These are phyloP conservation scores for Pachypsylla venusta DNA, from an alignment of 1,140 invertebrate species.

Conservation along the genomic window DNA sequence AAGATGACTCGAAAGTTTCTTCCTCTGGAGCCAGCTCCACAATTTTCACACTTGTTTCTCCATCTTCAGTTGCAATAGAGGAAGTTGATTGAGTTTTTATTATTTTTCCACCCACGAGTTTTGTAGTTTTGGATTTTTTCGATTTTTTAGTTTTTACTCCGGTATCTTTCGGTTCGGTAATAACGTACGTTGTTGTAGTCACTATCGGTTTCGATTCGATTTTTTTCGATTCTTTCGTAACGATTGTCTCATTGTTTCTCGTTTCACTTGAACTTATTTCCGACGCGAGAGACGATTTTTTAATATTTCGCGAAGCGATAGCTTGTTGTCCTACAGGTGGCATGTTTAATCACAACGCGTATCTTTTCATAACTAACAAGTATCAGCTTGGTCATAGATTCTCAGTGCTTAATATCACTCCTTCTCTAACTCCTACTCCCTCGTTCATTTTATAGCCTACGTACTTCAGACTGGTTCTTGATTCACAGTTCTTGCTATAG, in stretches of 20 bases:
- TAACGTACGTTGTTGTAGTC: neutral
- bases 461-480: neutral
- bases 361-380: slow-evolving; percentile 9
- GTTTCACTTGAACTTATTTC: slow-evolving; percentile 6
- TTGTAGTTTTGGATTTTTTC: slow-evolving; percentile 1
- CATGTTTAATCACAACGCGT: neutral
- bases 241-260: neutral
- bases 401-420: neutral
- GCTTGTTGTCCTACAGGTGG: neutral
- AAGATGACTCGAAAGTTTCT: neutral
- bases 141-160: slow-evolving; percentile 7
- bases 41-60: neutral
- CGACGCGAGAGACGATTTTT: slow-evolving; percentile 4
- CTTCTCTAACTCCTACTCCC: slow-evolving; percentile 7
- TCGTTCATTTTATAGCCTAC: slow-evolving; percentile 3
- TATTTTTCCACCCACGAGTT: neutral
- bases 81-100: neutral
- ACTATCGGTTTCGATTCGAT: neutral
- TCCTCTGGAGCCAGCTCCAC: neutral
- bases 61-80: slow-evolving; percentile 2
- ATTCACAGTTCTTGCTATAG: too few species aligned
- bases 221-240: neutral
- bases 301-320: neutral
- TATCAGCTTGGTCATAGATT: neutral
- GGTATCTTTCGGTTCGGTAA: slow-evolving; percentile 3